phyloP scores from a whole-genome alignment of 1,140 invertebrate species.

The Trissolcus basalis region DNA sequence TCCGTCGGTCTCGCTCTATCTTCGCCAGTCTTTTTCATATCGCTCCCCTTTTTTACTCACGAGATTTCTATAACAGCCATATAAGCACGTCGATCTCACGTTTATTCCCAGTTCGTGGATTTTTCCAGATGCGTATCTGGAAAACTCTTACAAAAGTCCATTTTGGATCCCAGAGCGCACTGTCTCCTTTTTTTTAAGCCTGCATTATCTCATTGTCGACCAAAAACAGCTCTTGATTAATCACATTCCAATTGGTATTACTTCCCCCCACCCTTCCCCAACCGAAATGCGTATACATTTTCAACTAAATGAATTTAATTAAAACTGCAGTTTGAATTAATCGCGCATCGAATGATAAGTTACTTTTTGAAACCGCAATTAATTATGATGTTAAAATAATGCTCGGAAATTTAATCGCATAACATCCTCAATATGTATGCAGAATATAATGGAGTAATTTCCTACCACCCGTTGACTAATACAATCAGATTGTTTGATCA shows the following conservation, averaged over 20 bases:
- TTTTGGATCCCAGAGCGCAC: conserved; percentile 30
- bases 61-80: conserved; percentile 50
- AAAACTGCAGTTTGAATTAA: too few relatives aligned
- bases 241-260: not conserved
- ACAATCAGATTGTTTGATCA: conserved; percentile 24
- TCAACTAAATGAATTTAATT: too few relatives aligned
- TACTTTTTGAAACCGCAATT: too few relatives aligned
- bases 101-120: conserved; percentile 47
- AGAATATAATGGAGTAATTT: conserved; percentile 11
- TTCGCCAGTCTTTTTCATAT: not conserved
- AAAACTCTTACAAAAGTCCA: conserved; percentile 35
- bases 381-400: not conserved
- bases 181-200: conserved; percentile 44
- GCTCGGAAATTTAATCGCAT: conserved; percentile 1
- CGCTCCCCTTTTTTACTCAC: conserved; percentile 32
- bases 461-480: conserved; percentile 15
- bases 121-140: conserved; percentile 43
- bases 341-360: too few relatives aligned
- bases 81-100: conserved; percentile 45
- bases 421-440: not conserved
- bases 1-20: conserved; percentile 14
- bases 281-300: too few relatives aligned
- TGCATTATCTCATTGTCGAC: conserved; percentile 54
- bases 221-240: conserved; percentile 15
- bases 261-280: too few relatives aligned